Percentiles rank a stretch among this genome's conserved stretches.
phyloP scores from a whole-genome alignment of 2,797 vertebrate species.

The Chelmon rostratus region DNA sequence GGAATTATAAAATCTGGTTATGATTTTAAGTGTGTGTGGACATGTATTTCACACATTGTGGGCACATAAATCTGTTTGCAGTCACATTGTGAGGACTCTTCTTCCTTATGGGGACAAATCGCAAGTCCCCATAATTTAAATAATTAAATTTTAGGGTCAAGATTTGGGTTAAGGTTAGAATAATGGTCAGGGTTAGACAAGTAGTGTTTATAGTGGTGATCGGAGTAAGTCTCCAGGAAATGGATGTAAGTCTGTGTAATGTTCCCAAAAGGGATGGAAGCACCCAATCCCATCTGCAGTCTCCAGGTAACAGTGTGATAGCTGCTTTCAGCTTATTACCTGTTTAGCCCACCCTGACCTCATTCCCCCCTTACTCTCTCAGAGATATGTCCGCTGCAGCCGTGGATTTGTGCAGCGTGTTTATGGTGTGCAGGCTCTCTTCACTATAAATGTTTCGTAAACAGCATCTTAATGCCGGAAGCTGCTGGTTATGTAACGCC shows the following conservation, averaged over 20 bases:
- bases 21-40: not conserved
- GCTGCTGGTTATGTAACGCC: constrained; percentile 37
- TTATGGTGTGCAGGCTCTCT: not conserved
- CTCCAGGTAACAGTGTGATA: constrained; percentile 20
- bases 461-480: constrained; percentile 8
- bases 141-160: too few relatives aligned
- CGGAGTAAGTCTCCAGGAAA: too few relatives aligned
- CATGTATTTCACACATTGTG: too few relatives aligned
- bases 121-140: too few relatives aligned
- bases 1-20: constrained; percentile 22
- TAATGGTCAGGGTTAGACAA: too few relatives aligned
- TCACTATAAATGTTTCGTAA: constrained; percentile 19
- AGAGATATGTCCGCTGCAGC: not conserved
- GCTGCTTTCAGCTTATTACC: constrained; percentile 16
- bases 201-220: too few relatives aligned
- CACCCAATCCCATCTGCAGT: constrained; percentile 7
- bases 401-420: not conserved
- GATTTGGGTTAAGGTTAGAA: too few relatives aligned
- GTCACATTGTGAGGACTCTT: too few relatives aligned
- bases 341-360: not conserved
- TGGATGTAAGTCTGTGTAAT: too few relatives aligned
- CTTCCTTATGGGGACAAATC: too few relatives aligned
- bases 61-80: too few relatives aligned
- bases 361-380: not conserved
- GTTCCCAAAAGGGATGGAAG: not conserved